A percentile compares a stretch with the other conserved stretches of the same genome.
Evolutionary conservation across 2,113 vertebrate species (phyloP).

Genomic region (Bujurquina vittata): DNA sequence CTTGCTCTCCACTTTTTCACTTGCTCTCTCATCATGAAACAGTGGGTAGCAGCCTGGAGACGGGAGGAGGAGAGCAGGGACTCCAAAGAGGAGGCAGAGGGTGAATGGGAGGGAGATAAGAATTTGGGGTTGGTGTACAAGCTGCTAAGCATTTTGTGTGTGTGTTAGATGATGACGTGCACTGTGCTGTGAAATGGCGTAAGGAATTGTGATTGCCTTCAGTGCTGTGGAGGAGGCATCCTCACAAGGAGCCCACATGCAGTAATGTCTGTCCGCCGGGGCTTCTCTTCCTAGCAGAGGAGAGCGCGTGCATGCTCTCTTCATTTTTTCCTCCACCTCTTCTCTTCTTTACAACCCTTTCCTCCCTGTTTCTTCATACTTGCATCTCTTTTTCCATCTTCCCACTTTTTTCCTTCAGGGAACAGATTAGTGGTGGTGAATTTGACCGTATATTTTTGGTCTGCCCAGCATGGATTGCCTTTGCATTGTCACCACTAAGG

Average conservation of each 20-base stretch:
- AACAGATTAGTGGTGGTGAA: slow-evolving; percentile 83
- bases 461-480: slow-evolving; percentile 91
- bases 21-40: slow-evolving; percentile 23
- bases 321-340: slow-evolving; percentile 26
- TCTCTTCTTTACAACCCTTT: slow-evolving; percentile 31
- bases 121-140: slow-evolving; percentile 34
- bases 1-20: slow-evolving; percentile 58
- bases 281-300: slow-evolving; percentile 70
- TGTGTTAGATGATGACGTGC: slow-evolving; percentile 76
- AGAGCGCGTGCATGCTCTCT: background rate
- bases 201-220: slow-evolving; percentile 83
- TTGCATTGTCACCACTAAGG: slow-evolving; percentile 98
- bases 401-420: slow-evolving; percentile 15
- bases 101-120: slow-evolving; percentile 15
- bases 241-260: slow-evolving; percentile 59
- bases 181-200: slow-evolving; percentile 82
- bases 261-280: slow-evolving; percentile 56
- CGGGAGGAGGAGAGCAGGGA: slow-evolving; percentile 18
- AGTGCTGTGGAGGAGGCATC: slow-evolving; percentile 84
- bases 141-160: slow-evolving; percentile 77
- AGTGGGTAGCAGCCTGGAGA: slow-evolving; percentile 25
- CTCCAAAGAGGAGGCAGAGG: slow-evolving; percentile 31
- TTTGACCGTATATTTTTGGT: slow-evolving; percentile 73
- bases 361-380: slow-evolving; percentile 71
- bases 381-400: slow-evolving; percentile 31